A percentile compares a stretch with the other conserved stretches of the same genome.
phyloP scores from a whole-genome alignment of 2,888 invertebrate genomes.

The Epinotia brunnichana region DNA sequence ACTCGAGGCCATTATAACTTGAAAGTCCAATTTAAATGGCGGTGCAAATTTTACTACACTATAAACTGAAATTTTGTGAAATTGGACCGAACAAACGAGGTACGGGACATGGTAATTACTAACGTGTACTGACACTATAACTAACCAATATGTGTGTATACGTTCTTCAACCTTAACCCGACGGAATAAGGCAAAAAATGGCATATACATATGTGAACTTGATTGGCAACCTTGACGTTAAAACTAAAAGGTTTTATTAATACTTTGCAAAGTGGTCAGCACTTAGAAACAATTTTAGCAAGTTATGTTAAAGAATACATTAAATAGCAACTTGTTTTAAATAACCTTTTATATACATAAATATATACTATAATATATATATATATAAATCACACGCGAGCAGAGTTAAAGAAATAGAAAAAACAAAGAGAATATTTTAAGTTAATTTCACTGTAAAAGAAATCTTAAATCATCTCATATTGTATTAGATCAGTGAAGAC shows the following conservation, averaged over 20 bases:
- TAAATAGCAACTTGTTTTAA: background rate
- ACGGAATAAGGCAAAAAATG: background rate
- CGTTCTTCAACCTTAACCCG: background rate
- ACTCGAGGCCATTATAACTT: slow-evolving; percentile 58
- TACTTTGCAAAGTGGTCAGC: slow-evolving; percentile 50
- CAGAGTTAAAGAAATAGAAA: background rate
- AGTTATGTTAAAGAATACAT: background rate
- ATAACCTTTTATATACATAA: background rate
- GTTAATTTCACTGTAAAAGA: background rate
- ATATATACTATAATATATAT: too few species aligned
- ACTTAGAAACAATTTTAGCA: slow-evolving; percentile 5
- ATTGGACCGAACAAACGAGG: slow-evolving; percentile 48
- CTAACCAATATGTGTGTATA: background rate
- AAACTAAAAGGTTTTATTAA: slow-evolving; percentile 63
- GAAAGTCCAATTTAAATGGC: slow-evolving; percentile 53
- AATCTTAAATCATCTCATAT: background rate
- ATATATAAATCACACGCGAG: background rate
- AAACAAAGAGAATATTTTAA: too few species aligned
- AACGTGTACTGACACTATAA: slow-evolving; percentile 13
- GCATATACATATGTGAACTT: background rate
- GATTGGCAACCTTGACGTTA: slow-evolving; percentile 52
- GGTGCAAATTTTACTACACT: slow-evolving; percentile 53
- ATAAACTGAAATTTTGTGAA: slow-evolving; percentile 52
- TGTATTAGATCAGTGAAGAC: background rate
- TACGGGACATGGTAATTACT: slow-evolving; percentile 29